Base-by-base conservation (phyloP, 1,140 invertebrate species). In the Lineus longissimus region DNA sequence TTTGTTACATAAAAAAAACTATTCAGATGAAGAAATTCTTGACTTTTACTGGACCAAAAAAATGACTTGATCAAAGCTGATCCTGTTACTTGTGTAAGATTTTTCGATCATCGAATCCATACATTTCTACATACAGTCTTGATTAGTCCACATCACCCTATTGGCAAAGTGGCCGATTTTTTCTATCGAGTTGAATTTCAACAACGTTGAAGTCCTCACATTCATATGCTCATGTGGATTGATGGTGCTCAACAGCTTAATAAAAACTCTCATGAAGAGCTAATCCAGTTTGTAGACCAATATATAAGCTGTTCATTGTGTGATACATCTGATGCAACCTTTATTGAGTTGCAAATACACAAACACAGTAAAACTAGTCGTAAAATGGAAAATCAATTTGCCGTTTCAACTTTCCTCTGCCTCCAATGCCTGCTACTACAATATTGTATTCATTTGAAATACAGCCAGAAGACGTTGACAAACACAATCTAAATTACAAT, bases 131-230 rank as follows among this genome's bases (percentile, higher is more conserved):
- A n/a, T n/a, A n/a, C n/a, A n/a, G n/a, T n/a, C n/a, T n/a, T n/a
- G 15, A 4, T 36, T 4, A 51, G 47, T 27, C 25, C 47, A 9
- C 19, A 19, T n/a, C 6, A 40, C 15, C 66, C 66, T 13, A 55
- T 60, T 64, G 67, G 64, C 11, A 56, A 59, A 36, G 31, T 66
- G 9, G 7, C 15, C 19, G 67, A 69, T 30, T 55, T 43, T 55
- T 69, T 63, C 43, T 57, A 63, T 22, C 31, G 64, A 13, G 55
- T 59, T n/a, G 67, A 69, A 58, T 66, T 66, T 43, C 67, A 66
- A n/a, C 56, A 60, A 31, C 31, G 67, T 15, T 64, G 67, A 0
- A 62, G 59, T 11, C 64, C 64, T 2, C 64, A 66, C 59, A 30
- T 61, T 2, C 68, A 70, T 40, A 51, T 65, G 65, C 41, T 36